Percentiles rank a stretch among this genome's conserved stretches.
These are phyloP conservation scores for Pristionchus arcanus DNA, from an alignment of 2,888 invertebrate genomes.

Conservation along the genomic window DNA sequence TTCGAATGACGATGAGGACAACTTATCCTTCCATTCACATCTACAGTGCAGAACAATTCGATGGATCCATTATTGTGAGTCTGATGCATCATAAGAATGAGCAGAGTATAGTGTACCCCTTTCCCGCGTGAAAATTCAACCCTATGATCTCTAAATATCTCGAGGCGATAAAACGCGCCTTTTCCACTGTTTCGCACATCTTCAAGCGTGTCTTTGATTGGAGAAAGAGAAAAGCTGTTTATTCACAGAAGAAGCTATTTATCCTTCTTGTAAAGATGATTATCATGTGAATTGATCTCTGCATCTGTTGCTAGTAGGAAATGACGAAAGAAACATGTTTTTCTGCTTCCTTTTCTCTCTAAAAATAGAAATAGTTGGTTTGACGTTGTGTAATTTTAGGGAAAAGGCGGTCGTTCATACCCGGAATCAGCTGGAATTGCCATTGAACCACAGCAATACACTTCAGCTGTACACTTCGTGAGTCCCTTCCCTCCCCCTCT, in stretches of 20 bases:
- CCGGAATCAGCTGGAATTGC: conserved; percentile 62
- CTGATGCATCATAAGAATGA: not conserved
- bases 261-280: not conserved
- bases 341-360: not conserved
- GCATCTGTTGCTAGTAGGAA: not conserved
- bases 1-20: conserved; percentile 64
- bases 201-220: not conserved
- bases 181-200: not conserved
- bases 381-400: not conserved
- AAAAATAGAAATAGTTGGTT: not conserved
- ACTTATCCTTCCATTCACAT: conserved; percentile 68
- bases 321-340: not conserved
- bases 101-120: not conserved
- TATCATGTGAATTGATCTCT: not conserved
- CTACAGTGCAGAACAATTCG: conserved; percentile 62
- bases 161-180: not conserved
- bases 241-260: not conserved
- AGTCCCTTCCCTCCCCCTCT: not conserved
- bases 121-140: not conserved
- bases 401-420: conserved; percentile 23
- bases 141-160: not conserved
- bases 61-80: conserved; percentile 46
- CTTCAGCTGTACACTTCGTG: conserved; percentile 63
- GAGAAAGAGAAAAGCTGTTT: not conserved
- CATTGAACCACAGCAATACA: conserved; percentile 67